Percentiles rank a stretch among this genome's conserved stretches.
Evolutionary conservation across 1,140 invertebrate species (phyloP).

Genomic region (Macrobrachium nipponense): DNA sequence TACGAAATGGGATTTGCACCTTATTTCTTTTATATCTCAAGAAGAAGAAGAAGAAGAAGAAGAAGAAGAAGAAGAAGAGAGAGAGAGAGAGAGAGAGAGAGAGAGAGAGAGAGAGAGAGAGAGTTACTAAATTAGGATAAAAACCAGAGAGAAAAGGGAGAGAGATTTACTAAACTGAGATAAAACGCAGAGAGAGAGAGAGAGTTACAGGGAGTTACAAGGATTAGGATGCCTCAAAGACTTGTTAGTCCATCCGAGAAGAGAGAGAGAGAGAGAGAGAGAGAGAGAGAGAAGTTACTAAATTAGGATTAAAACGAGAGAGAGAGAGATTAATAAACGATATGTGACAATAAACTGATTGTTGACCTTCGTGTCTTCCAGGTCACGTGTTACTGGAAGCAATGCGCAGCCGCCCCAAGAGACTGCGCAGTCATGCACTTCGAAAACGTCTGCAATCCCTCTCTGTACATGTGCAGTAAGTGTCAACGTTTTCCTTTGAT

Average conservation of each 20-base stretch:
- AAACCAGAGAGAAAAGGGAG: no score
- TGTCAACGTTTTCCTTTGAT: neutral
- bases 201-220: no score
- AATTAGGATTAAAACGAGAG: neutral
- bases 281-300: neutral
- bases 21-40: no score
- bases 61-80: no score
- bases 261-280: neutral
- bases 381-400: slow-evolving; percentile 64
- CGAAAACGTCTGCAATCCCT: slow-evolving; percentile 62
- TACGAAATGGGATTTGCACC: no score
- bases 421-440: slow-evolving; percentile 61
- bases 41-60: no score
- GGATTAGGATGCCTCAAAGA: no score
- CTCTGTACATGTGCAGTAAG: slow-evolving; percentile 64
- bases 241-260: no score
- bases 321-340: neutral
- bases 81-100: neutral
- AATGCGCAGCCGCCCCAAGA: slow-evolving; percentile 57
- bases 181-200: slow-evolving; percentile 27
- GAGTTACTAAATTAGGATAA: no score
- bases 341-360: neutral
- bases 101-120: slow-evolving; percentile 8
- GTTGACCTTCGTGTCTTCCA: neutral
- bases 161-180: no score